Percentiles rank a stretch among this genome's conserved stretches.
phyloP scores from a whole-genome alignment of 2,797 vertebrate species.

The Botia kubotai region DNA sequence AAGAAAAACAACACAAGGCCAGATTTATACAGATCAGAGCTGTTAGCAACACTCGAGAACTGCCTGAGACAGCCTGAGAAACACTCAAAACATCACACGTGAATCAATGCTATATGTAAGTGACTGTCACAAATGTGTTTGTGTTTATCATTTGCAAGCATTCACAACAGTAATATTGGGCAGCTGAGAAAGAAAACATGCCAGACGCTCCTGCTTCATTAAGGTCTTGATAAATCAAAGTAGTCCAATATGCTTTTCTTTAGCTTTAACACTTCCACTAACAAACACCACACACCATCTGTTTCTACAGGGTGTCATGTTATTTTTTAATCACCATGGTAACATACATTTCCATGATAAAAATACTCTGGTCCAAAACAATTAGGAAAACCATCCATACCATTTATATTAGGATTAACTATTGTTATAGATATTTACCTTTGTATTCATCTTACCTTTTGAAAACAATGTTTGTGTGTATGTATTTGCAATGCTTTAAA shows the following conservation, averaged over 20 bases:
- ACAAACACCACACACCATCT: constrained; percentile 11
- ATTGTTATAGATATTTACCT: too few relatives aligned
- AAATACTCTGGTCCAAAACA: background rate
- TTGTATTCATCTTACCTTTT: too few relatives aligned
- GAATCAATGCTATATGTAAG: constrained; percentile 12
- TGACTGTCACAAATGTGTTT: background rate
- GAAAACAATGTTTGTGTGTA: too few relatives aligned
- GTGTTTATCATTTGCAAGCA: background rate
- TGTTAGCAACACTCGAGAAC: too few relatives aligned
- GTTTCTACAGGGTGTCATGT: background rate
- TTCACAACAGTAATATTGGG: background rate
- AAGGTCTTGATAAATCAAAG: constrained; percentile 28
- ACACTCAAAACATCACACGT: background rate
- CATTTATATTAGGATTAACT: too few relatives aligned
- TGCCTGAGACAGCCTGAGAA: background rate
- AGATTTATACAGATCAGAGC: constrained; percentile 42
- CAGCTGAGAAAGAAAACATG: constrained; percentile 17
- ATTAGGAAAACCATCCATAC: background rate
- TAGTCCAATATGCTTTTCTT: constrained; percentile 30
- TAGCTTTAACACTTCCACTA: constrained; percentile 17
- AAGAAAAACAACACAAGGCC: constrained; percentile 40
- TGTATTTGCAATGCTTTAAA: too few relatives aligned
- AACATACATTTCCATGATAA: constrained; percentile 10
- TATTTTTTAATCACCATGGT: constrained; percentile 22
- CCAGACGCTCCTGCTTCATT: constrained; percentile 14